These are phyloP conservation scores for Teleogryllus oceanicus DNA, from an alignment of 2,888 invertebrate species.

Conservation along the genomic window DNA sequence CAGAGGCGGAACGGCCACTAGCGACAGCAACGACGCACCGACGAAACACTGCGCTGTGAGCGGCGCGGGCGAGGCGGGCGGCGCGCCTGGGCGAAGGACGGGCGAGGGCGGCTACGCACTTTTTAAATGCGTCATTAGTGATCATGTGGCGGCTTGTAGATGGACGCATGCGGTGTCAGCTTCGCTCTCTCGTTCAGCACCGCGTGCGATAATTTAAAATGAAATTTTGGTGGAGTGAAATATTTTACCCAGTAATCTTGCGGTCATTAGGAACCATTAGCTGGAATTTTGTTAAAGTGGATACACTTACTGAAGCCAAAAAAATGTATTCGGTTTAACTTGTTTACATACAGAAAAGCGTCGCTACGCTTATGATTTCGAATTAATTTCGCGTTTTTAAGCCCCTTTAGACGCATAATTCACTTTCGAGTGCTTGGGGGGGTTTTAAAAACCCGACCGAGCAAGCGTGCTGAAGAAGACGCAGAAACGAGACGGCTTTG, in stretches of 20 bases:
- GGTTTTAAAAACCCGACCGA: neutral
- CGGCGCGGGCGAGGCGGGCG: neutral
- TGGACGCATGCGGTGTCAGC: neutral
- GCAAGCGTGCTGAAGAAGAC: neutral
- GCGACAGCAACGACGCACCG: no score
- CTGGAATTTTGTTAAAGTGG: constrained; percentile 12
- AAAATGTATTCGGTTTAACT: constrained; percentile 8
- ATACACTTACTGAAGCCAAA: constrained; percentile 12
- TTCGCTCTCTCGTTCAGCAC: neutral
- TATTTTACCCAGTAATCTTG: constrained; percentile 23
- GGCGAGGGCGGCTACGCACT: neutral
- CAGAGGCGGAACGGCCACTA: no score
- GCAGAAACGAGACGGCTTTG: neutral
- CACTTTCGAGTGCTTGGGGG: constrained; percentile 18
- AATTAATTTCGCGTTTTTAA: constrained; percentile 22
- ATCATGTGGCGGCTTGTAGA: constrained; percentile 20
- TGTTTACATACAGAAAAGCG: neutral
- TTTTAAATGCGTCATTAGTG: constrained; percentile 22
- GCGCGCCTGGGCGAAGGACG: neutral
- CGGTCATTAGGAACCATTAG: constrained; percentile 26
- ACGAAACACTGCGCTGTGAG: no score
- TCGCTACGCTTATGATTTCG: neutral
- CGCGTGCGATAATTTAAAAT: constrained; percentile 24
- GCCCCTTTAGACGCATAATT: neutral
- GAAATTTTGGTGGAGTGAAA: constrained; percentile 22